These are phyloP conservation scores for Hippocampus mohnikei DNA, from an alignment of 2,113 vertebrate species.

Conservation along the genomic window DNA sequence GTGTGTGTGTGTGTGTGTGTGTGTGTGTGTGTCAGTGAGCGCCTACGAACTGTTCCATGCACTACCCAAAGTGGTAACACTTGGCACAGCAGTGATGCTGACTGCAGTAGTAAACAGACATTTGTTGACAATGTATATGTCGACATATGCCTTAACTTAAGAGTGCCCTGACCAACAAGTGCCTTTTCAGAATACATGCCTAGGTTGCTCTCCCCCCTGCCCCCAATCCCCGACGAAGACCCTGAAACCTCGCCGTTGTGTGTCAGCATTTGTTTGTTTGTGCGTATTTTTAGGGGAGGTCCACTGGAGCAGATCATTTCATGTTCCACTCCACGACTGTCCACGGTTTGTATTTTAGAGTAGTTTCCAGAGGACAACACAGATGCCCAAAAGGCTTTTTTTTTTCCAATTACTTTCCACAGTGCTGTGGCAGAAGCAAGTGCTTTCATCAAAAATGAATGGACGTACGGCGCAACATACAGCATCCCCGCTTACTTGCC, in stretches of 20 bases:
- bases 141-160: too few relatives aligned
- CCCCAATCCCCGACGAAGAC: too few relatives aligned
- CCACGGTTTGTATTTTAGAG: constrained; percentile 19
- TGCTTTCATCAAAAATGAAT: constrained; percentile 61
- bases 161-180: too few relatives aligned
- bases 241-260: neutral
- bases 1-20: neutral
- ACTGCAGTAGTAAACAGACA: neutral
- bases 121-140: neutral
- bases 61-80: neutral
- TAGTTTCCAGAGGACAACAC: constrained; percentile 18
- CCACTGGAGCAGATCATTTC: constrained; percentile 14
- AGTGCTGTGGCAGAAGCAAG: constrained; percentile 34
- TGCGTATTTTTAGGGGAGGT: neutral
- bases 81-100: neutral
- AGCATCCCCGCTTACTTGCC: constrained; percentile 17
- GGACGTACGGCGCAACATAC: constrained; percentile 29
- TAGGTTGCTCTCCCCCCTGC: too few relatives aligned
- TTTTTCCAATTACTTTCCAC: constrained; percentile 26
- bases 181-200: too few relatives aligned
- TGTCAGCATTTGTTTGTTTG: neutral
- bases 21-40: neutral
- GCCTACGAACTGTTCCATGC: neutral
- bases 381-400: constrained; percentile 20
- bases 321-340: neutral